These are phyloP conservation scores for Trichopria drosophilae DNA, from an alignment of 2,888 invertebrate genomes.

Conservation along the genomic window DNA sequence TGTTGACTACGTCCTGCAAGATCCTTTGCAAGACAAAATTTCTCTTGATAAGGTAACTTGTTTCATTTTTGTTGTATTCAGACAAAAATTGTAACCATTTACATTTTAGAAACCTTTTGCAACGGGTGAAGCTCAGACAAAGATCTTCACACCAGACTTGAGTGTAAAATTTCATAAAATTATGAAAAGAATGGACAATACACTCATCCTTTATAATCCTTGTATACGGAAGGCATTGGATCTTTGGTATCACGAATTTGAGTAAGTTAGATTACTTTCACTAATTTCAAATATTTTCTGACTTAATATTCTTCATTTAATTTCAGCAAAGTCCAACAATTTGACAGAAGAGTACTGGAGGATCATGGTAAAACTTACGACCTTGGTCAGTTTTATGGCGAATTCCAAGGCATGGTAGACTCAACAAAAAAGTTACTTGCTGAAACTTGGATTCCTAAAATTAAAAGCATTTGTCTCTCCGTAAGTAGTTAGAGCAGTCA, in stretches of 20 bases:
- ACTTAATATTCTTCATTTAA: background rate
- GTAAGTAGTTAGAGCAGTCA: slow-evolving; percentile 49
- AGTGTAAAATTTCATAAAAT: slow-evolving; percentile 45
- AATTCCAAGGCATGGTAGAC: slow-evolving; percentile 66
- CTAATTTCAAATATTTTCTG: background rate
- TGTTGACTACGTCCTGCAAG: slow-evolving; percentile 87
- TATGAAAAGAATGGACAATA: slow-evolving; percentile 62
- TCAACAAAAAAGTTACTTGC: slow-evolving; percentile 69
- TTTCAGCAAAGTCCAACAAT: slow-evolving; percentile 48
- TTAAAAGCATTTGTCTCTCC: slow-evolving; percentile 67
- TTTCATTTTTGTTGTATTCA: slow-evolving; percentile 6
- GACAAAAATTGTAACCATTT: background rate
- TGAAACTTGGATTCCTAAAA: slow-evolving; percentile 68
- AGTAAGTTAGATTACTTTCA: slow-evolving; percentile 61
- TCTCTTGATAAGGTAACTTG: slow-evolving; percentile 30
- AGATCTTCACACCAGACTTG: background rate
- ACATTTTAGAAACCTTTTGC: background rate
- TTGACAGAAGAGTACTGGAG: slow-evolving; percentile 65
- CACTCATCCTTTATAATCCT: slow-evolving; percentile 77
- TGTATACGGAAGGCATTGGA: slow-evolving; percentile 79
- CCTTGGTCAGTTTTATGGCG: slow-evolving; percentile 66
- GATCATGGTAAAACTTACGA: slow-evolving; percentile 69
- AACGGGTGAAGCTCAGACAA: background rate
- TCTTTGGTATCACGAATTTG: slow-evolving; percentile 80
- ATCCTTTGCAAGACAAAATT: slow-evolving; percentile 60